A percentile compares a stretch with the other conserved stretches of the same genome.
Evolutionary conservation across 2,113 vertebrate species (phyloP).

Genomic region (Dasyornis broadbenti): DNA sequence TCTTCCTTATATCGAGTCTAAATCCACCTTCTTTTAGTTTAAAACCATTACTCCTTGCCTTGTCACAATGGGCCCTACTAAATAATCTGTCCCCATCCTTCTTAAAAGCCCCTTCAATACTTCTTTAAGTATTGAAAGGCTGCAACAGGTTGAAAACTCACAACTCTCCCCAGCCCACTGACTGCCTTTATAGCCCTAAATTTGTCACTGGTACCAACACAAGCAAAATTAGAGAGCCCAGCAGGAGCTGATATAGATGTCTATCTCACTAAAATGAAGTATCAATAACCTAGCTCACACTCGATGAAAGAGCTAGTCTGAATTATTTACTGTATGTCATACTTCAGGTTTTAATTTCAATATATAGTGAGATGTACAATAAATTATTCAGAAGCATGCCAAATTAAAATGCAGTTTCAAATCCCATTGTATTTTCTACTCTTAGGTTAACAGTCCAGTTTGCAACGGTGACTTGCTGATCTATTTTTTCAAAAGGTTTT

Average conservation of each 20-base stretch:
- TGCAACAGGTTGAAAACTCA: neutral
- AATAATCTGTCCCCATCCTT: neutral
- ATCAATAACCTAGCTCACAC: constrained; percentile 67
- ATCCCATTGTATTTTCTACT: neutral
- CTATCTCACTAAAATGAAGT: constrained; percentile 58
- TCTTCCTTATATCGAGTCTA: neutral
- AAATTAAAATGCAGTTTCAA: constrained; percentile 42
- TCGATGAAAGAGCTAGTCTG: constrained; percentile 70
- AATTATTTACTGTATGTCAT: constrained; percentile 79
- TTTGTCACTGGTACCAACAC: neutral
- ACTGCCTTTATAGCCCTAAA: neutral
- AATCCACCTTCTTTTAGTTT: neutral
- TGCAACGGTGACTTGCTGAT: neutral
- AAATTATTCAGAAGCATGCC: constrained; percentile 30
- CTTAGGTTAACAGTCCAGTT: neutral
- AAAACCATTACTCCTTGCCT: neutral
- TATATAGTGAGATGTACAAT: constrained; percentile 41
- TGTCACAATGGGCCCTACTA: neutral
- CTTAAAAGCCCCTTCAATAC: neutral
- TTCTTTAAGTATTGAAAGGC: neutral
- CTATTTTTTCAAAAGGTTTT: neutral
- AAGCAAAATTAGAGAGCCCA: neutral
- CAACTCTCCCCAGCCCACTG: neutral
- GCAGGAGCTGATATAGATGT: neutral
- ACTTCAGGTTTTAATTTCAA: constrained; percentile 68